Base-by-base conservation (phyloP, 2,113 vertebrate species). In the Bubo blakistoni region DNA sequence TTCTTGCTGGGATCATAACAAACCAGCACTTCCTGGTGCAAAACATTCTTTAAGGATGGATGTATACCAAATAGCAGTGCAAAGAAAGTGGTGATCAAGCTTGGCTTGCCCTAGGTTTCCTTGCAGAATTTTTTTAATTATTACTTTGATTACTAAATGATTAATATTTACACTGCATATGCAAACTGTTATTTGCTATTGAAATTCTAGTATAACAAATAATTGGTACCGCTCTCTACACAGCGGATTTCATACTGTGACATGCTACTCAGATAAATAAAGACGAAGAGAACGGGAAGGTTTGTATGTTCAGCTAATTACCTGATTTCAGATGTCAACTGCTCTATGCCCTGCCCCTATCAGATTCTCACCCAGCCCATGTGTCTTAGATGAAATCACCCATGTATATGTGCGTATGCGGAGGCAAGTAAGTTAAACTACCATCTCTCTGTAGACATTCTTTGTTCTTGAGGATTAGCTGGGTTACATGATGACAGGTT, bases 381-480 rank as follows among this genome's bases (percentile, higher is more conserved):
- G 32, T 32, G 26, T 47, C 38, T 90, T 27, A 76, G 51, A 58
- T 61, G 9, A 90, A 93, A 78, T 55, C 66, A 85, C 42, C 38
- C 8, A 0, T 24, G 29, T 34, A 34, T n/a, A 36, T 13, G 29
- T 67, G 57, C 7, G 5, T 21, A 21, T 42, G 36, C 22, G 10
- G 3, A 85, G 70, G 57, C 61, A 93, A 70, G 58, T 57, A 70
- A 74, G 42, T 72, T 74, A 36, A 81, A 71, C 69, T 65, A 47
- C 19, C 40, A 58, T 16, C 54, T n/a, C 92, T 79, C n/a, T 16
- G 32, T 13, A 47, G 27, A 20, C 34, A 78, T 57, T 78, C 96
- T 97, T 97, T 94, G 92, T 92, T 97, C 80, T 15, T 51, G 27
- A 91, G 80, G 83, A 82, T 78, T 73, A 93, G 77, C 67, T 59